A percentile compares a stretch with the other conserved stretches of the same genome.
phyloP scores from a whole-genome alignment of 2,113 vertebrate genomes.

The Hyaena hyaena region DNA sequence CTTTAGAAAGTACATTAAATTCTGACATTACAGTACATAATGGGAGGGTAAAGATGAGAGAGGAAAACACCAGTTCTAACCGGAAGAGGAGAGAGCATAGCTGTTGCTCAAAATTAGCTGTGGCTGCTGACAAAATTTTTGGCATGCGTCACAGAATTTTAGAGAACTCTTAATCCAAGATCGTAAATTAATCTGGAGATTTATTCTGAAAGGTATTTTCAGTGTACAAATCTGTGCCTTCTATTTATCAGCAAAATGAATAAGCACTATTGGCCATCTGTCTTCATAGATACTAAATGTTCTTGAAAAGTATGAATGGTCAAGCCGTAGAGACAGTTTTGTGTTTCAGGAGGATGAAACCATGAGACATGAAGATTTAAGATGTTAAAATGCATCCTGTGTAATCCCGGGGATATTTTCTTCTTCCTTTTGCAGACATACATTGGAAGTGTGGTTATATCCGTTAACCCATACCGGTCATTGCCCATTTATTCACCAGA shows the following conservation, averaged over 20 bases:
- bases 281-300: neutral
- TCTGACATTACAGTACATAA: neutral
- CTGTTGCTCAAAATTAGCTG: neutral
- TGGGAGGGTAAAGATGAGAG: neutral
- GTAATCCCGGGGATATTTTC: neutral
- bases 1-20: neutral
- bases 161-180: neutral
- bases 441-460: constrained; percentile 99
- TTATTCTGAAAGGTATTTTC: constrained; percentile 24
- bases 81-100: neutral
- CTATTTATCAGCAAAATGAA: neutral
- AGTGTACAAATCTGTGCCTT: neutral
- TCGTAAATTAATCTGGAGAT: neutral
- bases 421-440: constrained; percentile 90
- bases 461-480: constrained; percentile 96
- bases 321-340: neutral
- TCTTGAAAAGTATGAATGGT: neutral
- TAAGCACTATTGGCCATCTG: neutral
- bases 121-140: neutral
- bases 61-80: neutral
- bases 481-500: constrained; percentile 97
- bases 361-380: rapidly evolving
- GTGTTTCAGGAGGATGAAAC: neutral
- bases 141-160: neutral
- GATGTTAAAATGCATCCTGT: neutral